A percentile compares a stretch with the other conserved stretches of the same genome.
These are phyloP conservation scores for Pecten maximus DNA, from an alignment of 2,888 invertebrate species.

Conservation along the genomic window DNA sequence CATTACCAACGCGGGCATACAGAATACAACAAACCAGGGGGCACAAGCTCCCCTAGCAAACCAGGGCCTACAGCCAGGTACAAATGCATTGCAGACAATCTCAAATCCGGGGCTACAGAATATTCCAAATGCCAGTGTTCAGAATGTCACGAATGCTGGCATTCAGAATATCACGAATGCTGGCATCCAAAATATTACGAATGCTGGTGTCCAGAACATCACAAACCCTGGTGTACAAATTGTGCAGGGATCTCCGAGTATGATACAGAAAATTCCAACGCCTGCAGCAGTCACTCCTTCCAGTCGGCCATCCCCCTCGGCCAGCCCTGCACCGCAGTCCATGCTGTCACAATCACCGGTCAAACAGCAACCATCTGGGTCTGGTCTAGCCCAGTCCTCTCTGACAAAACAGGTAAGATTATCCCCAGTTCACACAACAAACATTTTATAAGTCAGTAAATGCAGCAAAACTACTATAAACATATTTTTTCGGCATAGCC, in stretches of 20 bases:
- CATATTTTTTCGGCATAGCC: too few relatives aligned
- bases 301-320: conserved; percentile 47
- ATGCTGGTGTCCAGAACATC: conserved; percentile 44
- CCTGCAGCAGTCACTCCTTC: conserved; percentile 46
- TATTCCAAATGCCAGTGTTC: too few relatives aligned
- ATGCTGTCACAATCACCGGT: not conserved
- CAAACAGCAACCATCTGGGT: conserved; percentile 35
- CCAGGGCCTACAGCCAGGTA: conserved; percentile 38
- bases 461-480: too few relatives aligned
- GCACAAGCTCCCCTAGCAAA: conserved; percentile 42
- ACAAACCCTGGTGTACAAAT: conserved; percentile 48
- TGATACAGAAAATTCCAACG: conserved; percentile 41
- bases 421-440: too few relatives aligned
- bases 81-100: conserved; percentile 13
- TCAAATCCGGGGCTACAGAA: conserved; percentile 44
- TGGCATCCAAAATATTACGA: conserved; percentile 17
- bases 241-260: conserved; percentile 37
- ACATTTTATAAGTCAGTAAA: too few relatives aligned
- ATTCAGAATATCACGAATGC: conserved; percentile 37
- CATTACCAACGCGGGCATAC: conserved; percentile 31
- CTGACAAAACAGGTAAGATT: conserved; percentile 62
- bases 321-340: conserved; percentile 36
- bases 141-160: conserved; percentile 27
- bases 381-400: conserved; percentile 45
- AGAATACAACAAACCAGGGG: conserved; percentile 43